phyloP scores from a whole-genome alignment of 2,797 vertebrate genomes.

The Xerus rutilus region DNA sequence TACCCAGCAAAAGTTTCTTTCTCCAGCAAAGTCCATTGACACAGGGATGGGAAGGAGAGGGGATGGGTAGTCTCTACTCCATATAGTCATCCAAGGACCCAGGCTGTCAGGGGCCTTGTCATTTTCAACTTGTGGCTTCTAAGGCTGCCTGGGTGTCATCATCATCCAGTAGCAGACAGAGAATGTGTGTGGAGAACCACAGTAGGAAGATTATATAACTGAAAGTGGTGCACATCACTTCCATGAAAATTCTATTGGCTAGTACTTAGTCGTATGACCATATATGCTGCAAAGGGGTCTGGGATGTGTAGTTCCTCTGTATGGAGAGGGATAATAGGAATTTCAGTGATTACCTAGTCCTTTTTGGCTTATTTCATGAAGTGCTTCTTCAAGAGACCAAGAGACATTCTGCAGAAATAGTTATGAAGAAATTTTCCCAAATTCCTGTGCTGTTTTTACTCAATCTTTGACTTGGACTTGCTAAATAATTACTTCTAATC shows the following conservation, averaged over 20 bases:
- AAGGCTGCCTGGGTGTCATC: not conserved
- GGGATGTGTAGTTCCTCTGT: not conserved
- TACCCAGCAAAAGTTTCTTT: not conserved
- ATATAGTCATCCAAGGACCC: not conserved
- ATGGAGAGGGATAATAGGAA: not conserved
- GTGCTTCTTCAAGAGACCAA: not conserved
- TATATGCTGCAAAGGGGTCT: not conserved
- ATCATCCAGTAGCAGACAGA: not conserved
- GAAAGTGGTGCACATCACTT: not conserved
- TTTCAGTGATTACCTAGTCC: not conserved
- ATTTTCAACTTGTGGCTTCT: not conserved
- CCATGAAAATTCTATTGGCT: not conserved
- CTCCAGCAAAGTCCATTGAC: not conserved
- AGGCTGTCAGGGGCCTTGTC: not conserved
- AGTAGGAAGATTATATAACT: not conserved
- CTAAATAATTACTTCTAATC: constrained; percentile 7
- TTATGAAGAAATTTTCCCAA: not conserved
- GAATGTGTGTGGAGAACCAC: not conserved
- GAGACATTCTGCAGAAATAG: not conserved
- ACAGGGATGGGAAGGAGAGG: not conserved
- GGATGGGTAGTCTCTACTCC: not conserved
- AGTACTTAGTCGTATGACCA: not conserved
- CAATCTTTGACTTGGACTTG: not conserved
- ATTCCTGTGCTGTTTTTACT: not conserved
- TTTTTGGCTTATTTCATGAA: not conserved